phyloP scores from a whole-genome alignment of 2,888 invertebrate species.

The Cephus pygmeus region DNA sequence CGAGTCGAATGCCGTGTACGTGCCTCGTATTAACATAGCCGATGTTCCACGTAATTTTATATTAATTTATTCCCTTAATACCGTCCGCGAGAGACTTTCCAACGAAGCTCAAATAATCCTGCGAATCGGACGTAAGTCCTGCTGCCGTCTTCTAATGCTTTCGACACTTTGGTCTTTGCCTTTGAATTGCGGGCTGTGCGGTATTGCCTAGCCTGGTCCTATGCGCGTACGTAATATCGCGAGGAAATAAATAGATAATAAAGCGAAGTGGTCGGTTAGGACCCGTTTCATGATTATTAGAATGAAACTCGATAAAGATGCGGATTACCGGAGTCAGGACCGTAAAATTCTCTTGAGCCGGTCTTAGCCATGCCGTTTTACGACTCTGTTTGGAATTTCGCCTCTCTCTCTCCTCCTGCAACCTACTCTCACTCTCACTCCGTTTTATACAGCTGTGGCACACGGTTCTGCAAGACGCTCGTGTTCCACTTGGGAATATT shows the following conservation, averaged over 20 bases:
- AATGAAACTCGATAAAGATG: slow-evolving; percentile 54
- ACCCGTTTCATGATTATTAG: slow-evolving; percentile 36
- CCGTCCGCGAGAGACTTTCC: neutral
- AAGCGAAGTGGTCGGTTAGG: neutral
- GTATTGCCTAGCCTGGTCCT: neutral
- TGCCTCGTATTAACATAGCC: neutral
- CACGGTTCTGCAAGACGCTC: neutral
- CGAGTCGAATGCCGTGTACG: neutral
- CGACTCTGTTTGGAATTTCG: slow-evolving; percentile 47
- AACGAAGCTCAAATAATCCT: neutral
- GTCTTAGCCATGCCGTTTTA: slow-evolving; percentile 36
- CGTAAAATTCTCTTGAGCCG: slow-evolving; percentile 38
- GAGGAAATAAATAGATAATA: neutral
- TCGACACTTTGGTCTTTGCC: neutral
- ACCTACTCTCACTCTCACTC: neutral
- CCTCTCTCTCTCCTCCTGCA: slow-evolving; percentile 14
- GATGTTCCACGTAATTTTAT: slow-evolving; percentile 24
- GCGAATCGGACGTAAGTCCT: neutral
- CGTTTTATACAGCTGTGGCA: neutral
- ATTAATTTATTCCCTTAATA: slow-evolving; percentile 36
- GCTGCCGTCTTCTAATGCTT: neutral
- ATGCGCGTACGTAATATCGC: neutral
- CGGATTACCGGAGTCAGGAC: slow-evolving; percentile 47
- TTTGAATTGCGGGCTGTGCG: neutral
- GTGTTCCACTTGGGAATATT: neutral